These are phyloP conservation scores for Zaprionus tsacasi DNA, from an alignment of 1,140 invertebrate species.

Conservation along the genomic window DNA sequence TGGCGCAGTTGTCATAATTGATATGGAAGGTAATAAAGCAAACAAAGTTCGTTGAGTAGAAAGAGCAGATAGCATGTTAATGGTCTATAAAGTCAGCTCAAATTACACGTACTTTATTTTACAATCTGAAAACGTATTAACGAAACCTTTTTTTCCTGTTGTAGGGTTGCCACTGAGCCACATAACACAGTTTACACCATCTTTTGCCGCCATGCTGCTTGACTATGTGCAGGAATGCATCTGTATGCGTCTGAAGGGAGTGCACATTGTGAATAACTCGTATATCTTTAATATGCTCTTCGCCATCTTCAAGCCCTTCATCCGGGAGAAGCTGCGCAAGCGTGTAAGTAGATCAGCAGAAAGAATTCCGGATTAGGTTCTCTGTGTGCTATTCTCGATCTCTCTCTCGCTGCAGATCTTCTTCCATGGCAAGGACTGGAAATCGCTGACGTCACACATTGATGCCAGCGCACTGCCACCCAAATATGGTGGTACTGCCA, in stretches of 20 bases:
- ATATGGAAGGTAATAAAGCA: slow-evolving; percentile 86
- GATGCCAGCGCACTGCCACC: slow-evolving; percentile 87
- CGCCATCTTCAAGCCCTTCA: slow-evolving; percentile 91
- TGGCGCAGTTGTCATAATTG: slow-evolving; percentile 88
- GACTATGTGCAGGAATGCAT: slow-evolving; percentile 88
- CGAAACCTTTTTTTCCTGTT: neutral
- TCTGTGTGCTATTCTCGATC: too few species aligned
- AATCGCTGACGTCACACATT: slow-evolving; percentile 87
- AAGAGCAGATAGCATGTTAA: neutral
- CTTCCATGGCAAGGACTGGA: slow-evolving; percentile 90
- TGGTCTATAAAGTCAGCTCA: neutral
- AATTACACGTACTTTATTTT: slow-evolving; percentile 10
- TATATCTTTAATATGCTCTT: slow-evolving; percentile 91
- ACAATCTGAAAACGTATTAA: slow-evolving; percentile 9
- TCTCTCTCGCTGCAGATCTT: slow-evolving; percentile 84
- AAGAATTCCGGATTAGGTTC: too few species aligned
- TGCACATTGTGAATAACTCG: slow-evolving; percentile 92
- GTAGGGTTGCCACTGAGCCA: slow-evolving; percentile 87
- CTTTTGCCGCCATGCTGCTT: slow-evolving; percentile 87
- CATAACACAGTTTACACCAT: slow-evolving; percentile 89
- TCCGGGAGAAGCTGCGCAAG: slow-evolving; percentile 87
- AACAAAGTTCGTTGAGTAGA: too few species aligned
- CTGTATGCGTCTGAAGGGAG: slow-evolving; percentile 87
- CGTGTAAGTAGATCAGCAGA: slow-evolving; percentile 84
- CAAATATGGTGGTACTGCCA: slow-evolving; percentile 88